Evolutionary conservation across 2,888 invertebrate genomes (phyloP).

Genomic region (Brachycybe producta): DNA sequence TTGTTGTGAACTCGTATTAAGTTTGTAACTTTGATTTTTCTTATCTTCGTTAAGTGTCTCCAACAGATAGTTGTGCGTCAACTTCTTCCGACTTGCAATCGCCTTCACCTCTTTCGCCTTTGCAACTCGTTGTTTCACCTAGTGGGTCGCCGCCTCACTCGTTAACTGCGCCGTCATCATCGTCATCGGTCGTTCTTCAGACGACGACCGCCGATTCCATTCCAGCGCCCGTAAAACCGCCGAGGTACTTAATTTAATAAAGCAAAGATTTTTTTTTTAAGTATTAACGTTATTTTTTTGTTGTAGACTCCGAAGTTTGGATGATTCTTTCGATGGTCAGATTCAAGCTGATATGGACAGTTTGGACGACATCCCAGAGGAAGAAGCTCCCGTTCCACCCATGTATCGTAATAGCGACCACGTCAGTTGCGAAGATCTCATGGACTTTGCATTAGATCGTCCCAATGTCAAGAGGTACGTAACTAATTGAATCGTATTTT

Average conservation of each 20-base stretch:
- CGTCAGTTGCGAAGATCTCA: constrained; percentile 78
- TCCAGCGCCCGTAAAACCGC: constrained; percentile 16
- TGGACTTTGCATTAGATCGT: constrained; percentile 73
- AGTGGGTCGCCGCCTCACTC: too few species aligned
- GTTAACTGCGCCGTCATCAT: too few species aligned
- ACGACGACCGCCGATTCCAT: too few species aligned
- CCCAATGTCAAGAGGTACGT: constrained; percentile 44
- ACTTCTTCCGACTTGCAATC: too few species aligned
- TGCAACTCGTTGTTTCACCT: too few species aligned
- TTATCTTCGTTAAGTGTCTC: too few species aligned
- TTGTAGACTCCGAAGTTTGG: constrained; percentile 22
- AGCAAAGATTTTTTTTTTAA: not conserved
- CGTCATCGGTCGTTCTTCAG: too few species aligned
- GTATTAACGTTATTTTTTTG: not conserved
- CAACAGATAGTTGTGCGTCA: too few species aligned
- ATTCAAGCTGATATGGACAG: constrained; percentile 49
- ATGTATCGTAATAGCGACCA: constrained; percentile 51
- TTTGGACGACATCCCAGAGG: constrained; percentile 43
- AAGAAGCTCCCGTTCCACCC: constrained; percentile 31
- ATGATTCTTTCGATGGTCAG: constrained; percentile 44
- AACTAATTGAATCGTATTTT: constrained; percentile 1
- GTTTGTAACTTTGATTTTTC: too few species aligned
- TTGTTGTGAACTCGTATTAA: too few species aligned
- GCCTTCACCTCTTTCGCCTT: too few species aligned
- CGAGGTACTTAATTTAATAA: constrained; percentile 12